Evolutionary conservation across 2,113 vertebrate species (phyloP), one percentile per base, ranked within the genome.

Genomic region (Symphodus melops): DNA sequence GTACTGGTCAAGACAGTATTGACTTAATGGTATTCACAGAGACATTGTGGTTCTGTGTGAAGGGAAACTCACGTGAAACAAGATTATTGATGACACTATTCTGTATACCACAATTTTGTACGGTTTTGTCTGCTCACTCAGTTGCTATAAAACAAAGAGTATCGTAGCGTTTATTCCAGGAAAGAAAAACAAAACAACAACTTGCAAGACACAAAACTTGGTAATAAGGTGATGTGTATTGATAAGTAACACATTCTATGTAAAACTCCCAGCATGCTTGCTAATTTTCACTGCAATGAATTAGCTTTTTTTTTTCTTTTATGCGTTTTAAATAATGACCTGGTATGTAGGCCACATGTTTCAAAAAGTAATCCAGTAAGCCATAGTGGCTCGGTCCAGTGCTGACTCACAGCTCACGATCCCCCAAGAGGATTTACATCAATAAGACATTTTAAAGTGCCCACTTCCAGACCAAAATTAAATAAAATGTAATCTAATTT

Each of bases 261-360:
- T 48, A 4, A 25, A 8, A 23, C 39, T 33, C 23, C 6, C 36
- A 46, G 7, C 10, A 19, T 46, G 36, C 52, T 57, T 36, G 5
- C 25, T 51, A n/a, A 51, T 6, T 48, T 48, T 48, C 19, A 51
- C 17, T n/a, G 48, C 9, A 3, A 51, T 51, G 17, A n/a, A 9
- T 19, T 51, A 20, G 46, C 46, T 10, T 64, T 20, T 14, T 56
- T 75, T 51, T 5, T 62, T 67, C 17, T 14, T 51, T 33, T 39
- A 37, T 55, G 67, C 25, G 60, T 49, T 72, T 44, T 70, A 11
- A 70, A 72, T 17, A 80, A 63, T 58, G 61, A 68, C 36, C 12
- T 81, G 75, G 81, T 87, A 88, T 84, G 74, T 81, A 86, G 69
- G 74, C 52, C 68, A 84, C 71, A 64, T 75, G 44, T 77, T 73